Evolutionary conservation across 2,888 invertebrate species (phyloP).

Genomic region (Halictus ligatus): DNA sequence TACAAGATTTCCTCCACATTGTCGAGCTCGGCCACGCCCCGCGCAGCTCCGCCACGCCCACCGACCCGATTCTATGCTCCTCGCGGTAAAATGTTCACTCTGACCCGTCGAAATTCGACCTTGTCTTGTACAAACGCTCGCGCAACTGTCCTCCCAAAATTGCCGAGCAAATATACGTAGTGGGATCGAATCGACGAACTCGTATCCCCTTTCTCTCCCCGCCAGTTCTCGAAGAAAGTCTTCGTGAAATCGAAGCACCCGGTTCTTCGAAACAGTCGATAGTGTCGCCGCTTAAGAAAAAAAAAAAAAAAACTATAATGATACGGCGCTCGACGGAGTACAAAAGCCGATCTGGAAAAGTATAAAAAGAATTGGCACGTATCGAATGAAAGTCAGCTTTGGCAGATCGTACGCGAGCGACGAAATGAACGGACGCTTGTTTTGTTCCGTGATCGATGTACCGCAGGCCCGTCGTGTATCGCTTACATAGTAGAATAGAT

Average conservation of each 20-base stretch:
- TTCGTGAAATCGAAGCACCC: constrained; percentile 8
- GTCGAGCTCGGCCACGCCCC: not conserved
- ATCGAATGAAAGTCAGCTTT: constrained; percentile 33
- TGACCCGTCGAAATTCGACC: not conserved
- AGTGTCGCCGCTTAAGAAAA: constrained; percentile 16
- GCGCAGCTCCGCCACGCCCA: not conserved
- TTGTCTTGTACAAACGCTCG: not conserved
- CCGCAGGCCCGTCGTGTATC: constrained; percentile 59
- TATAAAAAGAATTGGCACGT: constrained; percentile 60
- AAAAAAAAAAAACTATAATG: constrained; percentile 32
- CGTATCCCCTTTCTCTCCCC: constrained; percentile 1
- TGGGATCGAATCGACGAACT: constrained; percentile 8
- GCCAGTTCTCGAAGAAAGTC: constrained; percentile 4
- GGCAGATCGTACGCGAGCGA: constrained; percentile 32
- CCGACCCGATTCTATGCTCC: not conserved
- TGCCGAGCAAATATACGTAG: not conserved
- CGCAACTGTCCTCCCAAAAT: constrained; percentile 1
- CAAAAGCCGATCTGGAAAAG: constrained; percentile 51
- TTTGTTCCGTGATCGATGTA: constrained; percentile 65
- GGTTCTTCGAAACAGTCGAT: constrained; percentile 15
- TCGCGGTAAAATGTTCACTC: not conserved
- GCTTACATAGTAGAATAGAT: constrained; percentile 51
- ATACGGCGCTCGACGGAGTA: constrained; percentile 32
- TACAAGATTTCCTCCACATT: not conserved
- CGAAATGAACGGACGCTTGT: constrained; percentile 13